Evolutionary conservation across 37 sponge, comb jelly and placozoan species (phyloP), one percentile per base, ranked within the genome.

Genomic region (Amphimedon queenslandica): DNA sequence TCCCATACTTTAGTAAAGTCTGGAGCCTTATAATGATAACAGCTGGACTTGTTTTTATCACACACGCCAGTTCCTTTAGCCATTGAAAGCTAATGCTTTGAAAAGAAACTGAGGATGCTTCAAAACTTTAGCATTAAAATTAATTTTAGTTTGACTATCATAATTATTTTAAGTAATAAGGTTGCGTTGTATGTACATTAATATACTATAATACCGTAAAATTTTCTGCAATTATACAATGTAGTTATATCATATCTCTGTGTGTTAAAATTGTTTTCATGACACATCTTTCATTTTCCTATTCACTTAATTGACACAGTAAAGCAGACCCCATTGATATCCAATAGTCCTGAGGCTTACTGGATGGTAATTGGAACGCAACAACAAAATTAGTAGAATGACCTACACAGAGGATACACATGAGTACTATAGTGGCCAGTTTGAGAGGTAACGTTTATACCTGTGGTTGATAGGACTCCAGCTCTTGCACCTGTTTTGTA

Each of bases 301-400:
- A 98, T 74, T 98, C 93, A 42, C 58, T 77, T 36, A 98, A 88
- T 70, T 94, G 95, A 57, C 95, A 94, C 30, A 98, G 88, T 4
- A 98, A 82, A n/a, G 99, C 99, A 4, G 95, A 84, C 33, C 99
- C 99, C 85, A 83, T 91, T 13, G 90, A 64, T 8, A 98, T 92
- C 99, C 99, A 98, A 70, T 94, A 90, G 55, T 82, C 83, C 58
- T 77, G 86, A n/a, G 84, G 64, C 65, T 77, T 36, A 38, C 80
- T 75, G 23, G 99, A 89, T 20, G 99, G 99, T 40, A 98, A 80
- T 42, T 87, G 66, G 37, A 94, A 93, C 27, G 93, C 77, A 30
- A 98, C 96, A 37, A 98, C 99, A 77, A 94, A 98, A 78, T 98
- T 98, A 3, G 99, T 98, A 37, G 99, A 98, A 63, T 98, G 99